Conservation (phyloP, 1,140 invertebrate species). For the Pogonomyrmex californicus region DNA sequence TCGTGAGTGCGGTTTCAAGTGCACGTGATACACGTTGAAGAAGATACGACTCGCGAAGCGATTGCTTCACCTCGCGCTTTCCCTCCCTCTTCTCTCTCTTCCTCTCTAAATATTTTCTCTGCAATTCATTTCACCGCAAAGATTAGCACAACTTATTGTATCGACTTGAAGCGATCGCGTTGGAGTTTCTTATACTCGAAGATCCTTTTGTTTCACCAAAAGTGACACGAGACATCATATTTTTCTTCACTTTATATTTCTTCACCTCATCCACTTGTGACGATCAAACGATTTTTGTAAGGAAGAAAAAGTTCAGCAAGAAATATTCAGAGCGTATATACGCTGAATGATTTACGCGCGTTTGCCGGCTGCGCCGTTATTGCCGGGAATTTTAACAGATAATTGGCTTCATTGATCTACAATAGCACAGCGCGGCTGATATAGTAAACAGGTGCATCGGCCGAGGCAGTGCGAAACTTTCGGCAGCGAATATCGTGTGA, state of each 20-base stretch:
- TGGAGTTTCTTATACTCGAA: neutral
- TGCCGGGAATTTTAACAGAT: neutral
- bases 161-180: neutral
- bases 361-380: neutral
- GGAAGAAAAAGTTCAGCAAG: neutral
- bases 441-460: constrained; percentile 34
- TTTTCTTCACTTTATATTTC: neutral
- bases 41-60: neutral
- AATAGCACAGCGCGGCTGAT: too few relatives aligned
- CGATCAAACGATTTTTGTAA: neutral
- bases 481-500: constrained; percentile 44
- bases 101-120: constrained; percentile 21
- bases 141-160: constrained; percentile 3
- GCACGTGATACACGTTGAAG: neutral
- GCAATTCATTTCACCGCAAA: neutral
- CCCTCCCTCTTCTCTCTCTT: neutral
- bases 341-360: neutral
- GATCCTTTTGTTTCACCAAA: neutral
- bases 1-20: neutral
- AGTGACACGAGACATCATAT: neutral
- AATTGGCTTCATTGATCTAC: constrained; percentile 3
- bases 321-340: neutral
- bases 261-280: neutral
- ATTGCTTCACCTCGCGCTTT: constrained; percentile 11
- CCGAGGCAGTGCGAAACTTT: constrained; percentile 55